Percentiles rank a stretch among this genome's conserved stretches.
These are phyloP conservation scores for Cettia cetti DNA, from an alignment of 2,113 vertebrate species.

Conservation along the genomic window DNA sequence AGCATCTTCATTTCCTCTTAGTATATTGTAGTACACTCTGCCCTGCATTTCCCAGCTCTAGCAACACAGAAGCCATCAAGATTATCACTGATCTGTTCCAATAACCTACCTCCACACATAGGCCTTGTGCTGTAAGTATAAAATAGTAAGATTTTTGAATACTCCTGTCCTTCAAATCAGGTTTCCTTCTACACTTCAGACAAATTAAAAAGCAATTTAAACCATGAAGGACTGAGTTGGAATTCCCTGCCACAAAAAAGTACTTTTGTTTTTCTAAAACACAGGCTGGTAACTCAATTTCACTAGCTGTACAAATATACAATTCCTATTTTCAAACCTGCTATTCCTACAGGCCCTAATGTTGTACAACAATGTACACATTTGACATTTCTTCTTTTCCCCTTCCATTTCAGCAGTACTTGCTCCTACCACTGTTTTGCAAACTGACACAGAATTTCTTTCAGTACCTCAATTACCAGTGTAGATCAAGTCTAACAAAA, in stretches of 20 bases:
- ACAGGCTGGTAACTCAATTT: background rate
- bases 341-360: background rate
- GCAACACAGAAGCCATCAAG: background rate
- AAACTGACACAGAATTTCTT: background rate
- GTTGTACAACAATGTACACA: background rate
- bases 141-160: background rate
- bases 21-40: background rate
- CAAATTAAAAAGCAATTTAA: background rate
- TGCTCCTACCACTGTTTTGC: background rate
- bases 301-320: background rate
- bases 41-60: background rate
- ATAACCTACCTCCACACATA: background rate
- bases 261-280: background rate
- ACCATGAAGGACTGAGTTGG: background rate
- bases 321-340: background rate
- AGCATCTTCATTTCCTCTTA: background rate
- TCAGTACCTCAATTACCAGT: background rate
- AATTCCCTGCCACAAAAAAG: fast-evolving
- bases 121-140: background rate
- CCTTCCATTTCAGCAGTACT: background rate
- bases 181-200: background rate
- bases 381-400: background rate
- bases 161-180: background rate
- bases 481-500: background rate
- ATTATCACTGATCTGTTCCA: background rate